Evolutionary conservation across 1,140 invertebrate genomes (phyloP).

Genomic region (Bombus affinis): DNA sequence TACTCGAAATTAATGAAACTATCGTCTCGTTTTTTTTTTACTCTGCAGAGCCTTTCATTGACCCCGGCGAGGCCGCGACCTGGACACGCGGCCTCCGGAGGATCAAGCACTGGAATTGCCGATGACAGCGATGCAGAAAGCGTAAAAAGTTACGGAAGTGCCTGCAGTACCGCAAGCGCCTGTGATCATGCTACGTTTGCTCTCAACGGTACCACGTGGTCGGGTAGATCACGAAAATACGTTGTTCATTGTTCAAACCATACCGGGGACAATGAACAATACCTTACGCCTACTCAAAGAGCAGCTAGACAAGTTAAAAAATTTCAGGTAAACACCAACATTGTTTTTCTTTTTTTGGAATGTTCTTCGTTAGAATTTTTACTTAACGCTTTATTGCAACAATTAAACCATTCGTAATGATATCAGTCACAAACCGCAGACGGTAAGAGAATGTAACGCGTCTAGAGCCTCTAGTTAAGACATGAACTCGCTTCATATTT

Average conservation of each 20-base stretch:
- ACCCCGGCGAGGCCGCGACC: slow-evolving; percentile 77
- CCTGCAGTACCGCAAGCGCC: slow-evolving; percentile 87
- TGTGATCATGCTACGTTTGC: slow-evolving; percentile 91
- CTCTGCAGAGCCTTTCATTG: slow-evolving; percentile 81
- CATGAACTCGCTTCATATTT: background rate
- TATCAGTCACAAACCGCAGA: background rate
- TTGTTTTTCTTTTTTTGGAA: background rate
- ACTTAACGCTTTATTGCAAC: background rate
- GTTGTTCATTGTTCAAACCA: slow-evolving; percentile 92
- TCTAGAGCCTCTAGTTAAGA: background rate
- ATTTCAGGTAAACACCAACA: slow-evolving; percentile 79
- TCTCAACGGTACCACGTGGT: slow-evolving; percentile 91
- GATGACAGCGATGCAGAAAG: slow-evolving; percentile 90
- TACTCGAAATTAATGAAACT: background rate
- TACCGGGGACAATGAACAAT: slow-evolving; percentile 89
- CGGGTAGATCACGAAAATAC: slow-evolving; percentile 85
- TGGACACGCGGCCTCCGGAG: slow-evolving; percentile 66
- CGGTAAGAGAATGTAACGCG: too few species aligned
- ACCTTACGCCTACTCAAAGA: slow-evolving; percentile 93
- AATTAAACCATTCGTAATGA: background rate
- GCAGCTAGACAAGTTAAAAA: slow-evolving; percentile 90
- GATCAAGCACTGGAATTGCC: slow-evolving; percentile 74
- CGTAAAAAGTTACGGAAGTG: slow-evolving; percentile 89
- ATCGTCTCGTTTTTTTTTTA: background rate
- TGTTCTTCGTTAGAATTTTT: too few species aligned